Percentiles rank a stretch among this genome's conserved stretches.
phyloP scores from a whole-genome alignment of 2,797 vertebrate genomes.

The Huso huso region DNA sequence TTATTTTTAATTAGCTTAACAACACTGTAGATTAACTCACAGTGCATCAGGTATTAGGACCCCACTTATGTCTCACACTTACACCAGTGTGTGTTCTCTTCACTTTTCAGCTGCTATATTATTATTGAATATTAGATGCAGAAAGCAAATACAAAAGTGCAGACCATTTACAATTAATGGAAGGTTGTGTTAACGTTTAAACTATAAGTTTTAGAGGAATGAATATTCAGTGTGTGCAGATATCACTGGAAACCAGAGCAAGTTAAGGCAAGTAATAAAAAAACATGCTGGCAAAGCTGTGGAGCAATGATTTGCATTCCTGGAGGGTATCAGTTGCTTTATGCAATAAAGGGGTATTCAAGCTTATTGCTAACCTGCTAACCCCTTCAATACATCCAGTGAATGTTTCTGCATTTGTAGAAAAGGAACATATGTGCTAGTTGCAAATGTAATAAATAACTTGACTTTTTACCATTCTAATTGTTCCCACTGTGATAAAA shows the following conservation, averaged over 20 bases:
- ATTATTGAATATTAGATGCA: no score
- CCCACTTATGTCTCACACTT: no score
- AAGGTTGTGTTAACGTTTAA: no score
- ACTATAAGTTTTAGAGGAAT: no score
- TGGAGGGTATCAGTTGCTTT: not conserved
- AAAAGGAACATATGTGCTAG: not conserved
- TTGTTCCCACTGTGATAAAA: slow-evolving; percentile 11
- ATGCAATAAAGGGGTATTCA: not conserved
- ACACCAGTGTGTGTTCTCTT: no score
- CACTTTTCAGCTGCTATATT: no score
- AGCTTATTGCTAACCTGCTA: not conserved
- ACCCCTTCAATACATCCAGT: not conserved
- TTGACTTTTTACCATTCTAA: not conserved
- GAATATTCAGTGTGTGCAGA: not conserved
- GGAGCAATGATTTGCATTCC: not conserved
- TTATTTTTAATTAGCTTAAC: no score
- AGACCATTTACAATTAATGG: no score
- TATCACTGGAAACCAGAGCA: not conserved
- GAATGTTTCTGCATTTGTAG: not conserved
- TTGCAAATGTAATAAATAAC: slow-evolving; percentile 1
- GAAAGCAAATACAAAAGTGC: no score
- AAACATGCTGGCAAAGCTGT: not conserved
- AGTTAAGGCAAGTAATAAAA: not conserved
- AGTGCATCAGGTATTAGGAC: no score
- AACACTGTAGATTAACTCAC: no score